A percentile compares a stretch with the other conserved stretches of the same genome.
Evolutionary conservation across 1,140 invertebrate species (phyloP).

Genomic region (Drosophila watanabei): DNA sequence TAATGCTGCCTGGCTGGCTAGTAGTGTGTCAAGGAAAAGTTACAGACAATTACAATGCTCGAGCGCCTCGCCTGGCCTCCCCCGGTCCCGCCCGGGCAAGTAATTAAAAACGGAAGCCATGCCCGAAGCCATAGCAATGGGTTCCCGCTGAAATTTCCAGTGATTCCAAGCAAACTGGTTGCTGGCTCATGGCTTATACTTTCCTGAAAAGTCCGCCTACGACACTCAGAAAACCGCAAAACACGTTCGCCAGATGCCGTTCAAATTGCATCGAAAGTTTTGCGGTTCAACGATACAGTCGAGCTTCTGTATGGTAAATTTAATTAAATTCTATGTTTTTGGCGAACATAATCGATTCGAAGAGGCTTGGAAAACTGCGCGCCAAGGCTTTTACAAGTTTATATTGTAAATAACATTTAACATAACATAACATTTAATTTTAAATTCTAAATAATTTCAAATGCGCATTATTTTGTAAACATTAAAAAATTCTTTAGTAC

Average conservation of each 20-base stretch:
- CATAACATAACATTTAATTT: too few relatives aligned
- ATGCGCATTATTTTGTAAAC: too few relatives aligned
- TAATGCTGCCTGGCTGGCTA: constrained; percentile 50
- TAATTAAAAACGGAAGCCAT: constrained; percentile 72
- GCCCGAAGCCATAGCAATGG: constrained; percentile 54
- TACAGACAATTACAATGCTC: constrained; percentile 49
- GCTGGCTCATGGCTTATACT: constrained; percentile 6
- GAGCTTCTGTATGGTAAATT: not conserved
- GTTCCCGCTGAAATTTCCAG: constrained; percentile 13
- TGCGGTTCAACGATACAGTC: not conserved
- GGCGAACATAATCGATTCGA: too few relatives aligned
- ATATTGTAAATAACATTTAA: too few relatives aligned
- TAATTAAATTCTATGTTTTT: not conserved
- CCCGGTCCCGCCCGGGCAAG: constrained; percentile 9
- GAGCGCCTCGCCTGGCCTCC: not conserved
- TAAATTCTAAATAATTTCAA: too few relatives aligned
- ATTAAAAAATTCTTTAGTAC: too few relatives aligned
- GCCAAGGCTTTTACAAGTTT: too few relatives aligned
- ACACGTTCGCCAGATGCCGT: constrained; percentile 17
- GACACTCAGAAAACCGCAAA: constrained; percentile 36
- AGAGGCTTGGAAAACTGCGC: too few relatives aligned
- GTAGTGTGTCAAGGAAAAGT: constrained; percentile 72
- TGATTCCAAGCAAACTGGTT: constrained; percentile 31
- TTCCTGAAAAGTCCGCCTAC: constrained; percentile 46
- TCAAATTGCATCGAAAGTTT: constrained; percentile 16